These are phyloP conservation scores for Cryptophagus acutangulus DNA, from an alignment of 2,888 invertebrate species.

Conservation along the genomic window DNA sequence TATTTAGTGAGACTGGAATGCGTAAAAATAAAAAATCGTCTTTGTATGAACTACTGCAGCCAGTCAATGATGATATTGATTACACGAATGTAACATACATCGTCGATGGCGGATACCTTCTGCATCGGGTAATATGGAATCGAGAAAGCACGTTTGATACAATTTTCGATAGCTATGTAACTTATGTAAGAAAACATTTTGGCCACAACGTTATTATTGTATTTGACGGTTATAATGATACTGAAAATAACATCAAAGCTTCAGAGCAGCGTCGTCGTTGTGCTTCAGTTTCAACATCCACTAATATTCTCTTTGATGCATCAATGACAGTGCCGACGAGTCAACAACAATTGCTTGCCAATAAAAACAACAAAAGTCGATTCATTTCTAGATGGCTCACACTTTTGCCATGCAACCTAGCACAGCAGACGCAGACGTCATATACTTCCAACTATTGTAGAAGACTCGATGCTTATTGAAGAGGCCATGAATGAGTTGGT, in stretches of 20 bases:
- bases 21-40: conserved; percentile 15
- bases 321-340: conserved; percentile 34
- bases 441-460: no score
- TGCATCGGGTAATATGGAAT: conserved; percentile 27
- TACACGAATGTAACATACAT: conserved; percentile 22
- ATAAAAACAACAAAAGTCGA: conserved; percentile 23
- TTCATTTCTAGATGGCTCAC: conserved; percentile 33
- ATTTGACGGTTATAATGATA: no score
- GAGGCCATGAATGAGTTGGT: no score
- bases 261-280: conserved; percentile 22
- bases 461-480: no score
- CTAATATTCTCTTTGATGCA: conserved; percentile 23
- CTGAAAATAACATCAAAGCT: conserved; percentile 13
- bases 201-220: conserved; percentile 31
- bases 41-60: conserved; percentile 12
- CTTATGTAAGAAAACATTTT: conserved; percentile 31
- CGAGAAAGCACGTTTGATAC: conserved; percentile 18
- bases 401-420: no score
- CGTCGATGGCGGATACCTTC: conserved; percentile 30
- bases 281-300: conserved; percentile 28
- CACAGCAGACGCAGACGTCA: no score
- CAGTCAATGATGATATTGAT: conserved; percentile 13
- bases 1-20: conserved; percentile 17
- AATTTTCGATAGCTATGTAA: conserved; percentile 17
- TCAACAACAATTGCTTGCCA: conserved; percentile 29